phyloP scores from a whole-genome alignment of 2,797 vertebrate genomes.

The Takifugu rubripes region DNA sequence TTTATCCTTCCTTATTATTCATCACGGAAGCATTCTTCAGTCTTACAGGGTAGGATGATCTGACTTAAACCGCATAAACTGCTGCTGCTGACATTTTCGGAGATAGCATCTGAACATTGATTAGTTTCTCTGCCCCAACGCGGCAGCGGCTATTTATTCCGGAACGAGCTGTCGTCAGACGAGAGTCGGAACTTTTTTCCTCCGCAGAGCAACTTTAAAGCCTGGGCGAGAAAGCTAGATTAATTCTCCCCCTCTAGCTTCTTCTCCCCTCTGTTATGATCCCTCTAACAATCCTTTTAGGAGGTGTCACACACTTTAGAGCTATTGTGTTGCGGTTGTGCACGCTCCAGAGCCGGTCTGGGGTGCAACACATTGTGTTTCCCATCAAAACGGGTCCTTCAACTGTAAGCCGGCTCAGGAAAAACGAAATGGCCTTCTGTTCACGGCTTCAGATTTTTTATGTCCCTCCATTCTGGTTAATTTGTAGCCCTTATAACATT shows the following conservation, averaged over 20 bases:
- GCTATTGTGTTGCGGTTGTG: slow-evolving; percentile 66
- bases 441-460: slow-evolving; percentile 28
- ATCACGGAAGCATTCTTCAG: slow-evolving; percentile 56
- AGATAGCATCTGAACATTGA: slow-evolving; percentile 73
- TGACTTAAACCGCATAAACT: slow-evolving; percentile 67
- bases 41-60: slow-evolving; percentile 57
- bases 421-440: slow-evolving; percentile 39
- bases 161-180: slow-evolving; percentile 57
- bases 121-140: slow-evolving; percentile 61
- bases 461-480: slow-evolving; percentile 21
- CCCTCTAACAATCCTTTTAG: slow-evolving; percentile 75
- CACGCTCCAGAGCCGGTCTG: slow-evolving; percentile 39
- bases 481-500: slow-evolving; percentile 35
- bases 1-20: slow-evolving; percentile 64
- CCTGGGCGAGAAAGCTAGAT: slow-evolving; percentile 64
- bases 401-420: slow-evolving; percentile 40
- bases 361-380: slow-evolving; percentile 48
- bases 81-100: slow-evolving; percentile 59
- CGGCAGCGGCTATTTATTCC: slow-evolving; percentile 69
- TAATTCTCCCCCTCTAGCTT: slow-evolving; percentile 65
- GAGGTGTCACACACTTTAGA: slow-evolving; percentile 74
- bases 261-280: slow-evolving; percentile 69
- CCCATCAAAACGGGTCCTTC: slow-evolving; percentile 48
- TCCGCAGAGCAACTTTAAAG: slow-evolving; percentile 66
- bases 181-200: slow-evolving; percentile 56